Evolutionary conservation across 2,113 vertebrate genomes (phyloP).

Genomic region (Butorides virescens): DNA sequence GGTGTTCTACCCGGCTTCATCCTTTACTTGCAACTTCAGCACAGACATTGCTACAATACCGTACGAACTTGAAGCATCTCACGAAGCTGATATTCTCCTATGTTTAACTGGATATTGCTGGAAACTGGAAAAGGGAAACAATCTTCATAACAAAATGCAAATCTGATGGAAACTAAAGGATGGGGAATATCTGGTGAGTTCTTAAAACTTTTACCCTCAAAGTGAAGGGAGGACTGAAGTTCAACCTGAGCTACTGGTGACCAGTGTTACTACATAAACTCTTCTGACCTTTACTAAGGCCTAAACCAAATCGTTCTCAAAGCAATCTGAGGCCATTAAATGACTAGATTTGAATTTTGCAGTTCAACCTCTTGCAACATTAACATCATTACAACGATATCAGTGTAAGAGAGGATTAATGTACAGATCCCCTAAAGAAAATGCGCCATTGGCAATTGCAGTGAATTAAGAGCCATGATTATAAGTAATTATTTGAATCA

Average conservation of each 20-base stretch:
- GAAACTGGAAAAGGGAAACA: not conserved
- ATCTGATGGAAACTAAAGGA: not conserved
- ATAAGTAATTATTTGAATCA: conserved; percentile 13
- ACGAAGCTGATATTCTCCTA: not conserved
- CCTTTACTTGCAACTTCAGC: not conserved
- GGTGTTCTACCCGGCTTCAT: not conserved
- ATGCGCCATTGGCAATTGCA: not conserved
- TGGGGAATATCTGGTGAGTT: not conserved
- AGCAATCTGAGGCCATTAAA: not conserved
- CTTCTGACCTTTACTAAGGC: not conserved
- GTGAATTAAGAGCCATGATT: conserved; percentile 6
- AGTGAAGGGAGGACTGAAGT: not conserved
- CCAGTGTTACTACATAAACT: not conserved
- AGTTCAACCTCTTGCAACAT: not conserved
- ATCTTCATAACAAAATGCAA: not conserved
- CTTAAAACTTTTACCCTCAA: not conserved
- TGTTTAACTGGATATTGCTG: not conserved
- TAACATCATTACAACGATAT: not conserved
- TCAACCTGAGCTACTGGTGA: not conserved
- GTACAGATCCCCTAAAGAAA: conserved; percentile 24
- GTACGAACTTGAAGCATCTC: not conserved
- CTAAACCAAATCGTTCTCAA: not conserved
- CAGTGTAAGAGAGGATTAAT: conserved; percentile 21
- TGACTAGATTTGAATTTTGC: conserved; percentile 8
- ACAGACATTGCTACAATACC: not conserved